phyloP scores from a whole-genome alignment of 2,797 vertebrate genomes.

The Anguilla megastoma region DNA sequence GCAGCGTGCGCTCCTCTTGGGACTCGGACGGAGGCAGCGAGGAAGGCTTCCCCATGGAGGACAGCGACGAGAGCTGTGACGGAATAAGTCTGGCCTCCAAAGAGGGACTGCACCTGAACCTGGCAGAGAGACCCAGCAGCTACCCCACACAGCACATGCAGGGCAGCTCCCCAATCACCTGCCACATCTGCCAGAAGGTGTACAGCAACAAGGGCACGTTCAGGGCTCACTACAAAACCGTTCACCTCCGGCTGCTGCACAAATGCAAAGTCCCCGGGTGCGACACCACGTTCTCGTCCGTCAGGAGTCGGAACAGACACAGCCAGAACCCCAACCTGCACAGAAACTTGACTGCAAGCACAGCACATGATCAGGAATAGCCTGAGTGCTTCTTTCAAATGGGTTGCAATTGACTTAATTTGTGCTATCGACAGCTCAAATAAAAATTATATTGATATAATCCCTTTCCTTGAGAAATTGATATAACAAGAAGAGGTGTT shows the following conservation, averaged over 20 bases:
- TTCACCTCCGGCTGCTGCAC: conserved; percentile 92
- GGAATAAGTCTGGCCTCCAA: conserved; percentile 63
- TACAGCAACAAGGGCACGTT: conserved; percentile 97
- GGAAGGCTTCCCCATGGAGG: conserved; percentile 76
- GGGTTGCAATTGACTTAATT: conserved; percentile 17
- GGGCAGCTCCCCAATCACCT: conserved; percentile 82
- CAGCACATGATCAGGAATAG: conserved; percentile 57
- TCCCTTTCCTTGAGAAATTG: neutral
- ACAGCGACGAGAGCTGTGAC: conserved; percentile 88
- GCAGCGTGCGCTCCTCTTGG: conserved; percentile 84
- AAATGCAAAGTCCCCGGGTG: conserved; percentile 95
- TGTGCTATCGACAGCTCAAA: conserved; percentile 8
- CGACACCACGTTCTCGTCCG: conserved; percentile 91
- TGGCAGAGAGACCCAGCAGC: conserved; percentile 71
- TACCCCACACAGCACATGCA: conserved; percentile 66
- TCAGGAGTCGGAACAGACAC: conserved; percentile 92
- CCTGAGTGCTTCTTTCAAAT: neutral
- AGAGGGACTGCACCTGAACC: conserved; percentile 68
- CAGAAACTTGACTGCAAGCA: conserved; percentile 76
- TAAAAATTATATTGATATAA: neutral
- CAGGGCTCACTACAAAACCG: conserved; percentile 95
- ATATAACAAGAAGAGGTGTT: neutral
- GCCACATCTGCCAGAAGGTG: conserved; percentile 93
- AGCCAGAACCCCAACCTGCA: conserved; percentile 99
- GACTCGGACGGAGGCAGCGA: conserved; percentile 90